phyloP scores from a whole-genome alignment of 2,888 invertebrate species.

The Malachius bipustulatus region DNA sequence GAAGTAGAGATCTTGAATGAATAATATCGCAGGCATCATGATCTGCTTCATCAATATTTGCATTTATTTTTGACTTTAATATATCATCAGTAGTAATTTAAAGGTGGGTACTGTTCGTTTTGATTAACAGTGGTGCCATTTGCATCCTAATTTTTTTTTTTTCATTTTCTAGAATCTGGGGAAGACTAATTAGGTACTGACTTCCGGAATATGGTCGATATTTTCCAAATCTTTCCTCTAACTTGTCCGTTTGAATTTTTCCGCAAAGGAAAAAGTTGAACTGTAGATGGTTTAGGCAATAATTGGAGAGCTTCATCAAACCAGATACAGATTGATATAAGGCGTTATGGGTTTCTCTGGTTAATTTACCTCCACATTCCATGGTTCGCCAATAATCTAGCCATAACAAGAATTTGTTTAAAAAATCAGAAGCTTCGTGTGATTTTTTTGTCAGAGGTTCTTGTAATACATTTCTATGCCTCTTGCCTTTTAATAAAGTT shows the following conservation, averaged over 20 bases:
- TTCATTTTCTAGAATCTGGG: not conserved
- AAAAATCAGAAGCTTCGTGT: not conserved
- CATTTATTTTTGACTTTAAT: too few species aligned
- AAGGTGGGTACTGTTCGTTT: too few species aligned
- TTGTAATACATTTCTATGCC: not conserved
- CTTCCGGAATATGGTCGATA: not conserved
- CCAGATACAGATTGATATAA: not conserved
- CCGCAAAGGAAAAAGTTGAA: not conserved
- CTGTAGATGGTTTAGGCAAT: not conserved
- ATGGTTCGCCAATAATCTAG: not conserved
- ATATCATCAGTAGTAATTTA: too few species aligned
- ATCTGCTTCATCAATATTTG: too few species aligned
- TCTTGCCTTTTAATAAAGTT: not conserved
- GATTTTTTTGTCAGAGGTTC: slow-evolving; percentile 4
- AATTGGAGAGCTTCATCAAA: not conserved
- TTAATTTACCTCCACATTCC: not conserved
- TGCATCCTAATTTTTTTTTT: too few species aligned
- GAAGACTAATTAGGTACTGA: not conserved
- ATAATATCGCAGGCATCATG: too few species aligned
- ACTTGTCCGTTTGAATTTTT: not conserved
- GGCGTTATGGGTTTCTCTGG: not conserved
- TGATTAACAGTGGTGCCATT: too few species aligned
- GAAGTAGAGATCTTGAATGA: too few species aligned
- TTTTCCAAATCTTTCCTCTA: not conserved
- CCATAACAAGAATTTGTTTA: not conserved